Evolutionary conservation across 2,888 invertebrate species (phyloP).

Genomic region (Microctonus hyperodae): DNA sequence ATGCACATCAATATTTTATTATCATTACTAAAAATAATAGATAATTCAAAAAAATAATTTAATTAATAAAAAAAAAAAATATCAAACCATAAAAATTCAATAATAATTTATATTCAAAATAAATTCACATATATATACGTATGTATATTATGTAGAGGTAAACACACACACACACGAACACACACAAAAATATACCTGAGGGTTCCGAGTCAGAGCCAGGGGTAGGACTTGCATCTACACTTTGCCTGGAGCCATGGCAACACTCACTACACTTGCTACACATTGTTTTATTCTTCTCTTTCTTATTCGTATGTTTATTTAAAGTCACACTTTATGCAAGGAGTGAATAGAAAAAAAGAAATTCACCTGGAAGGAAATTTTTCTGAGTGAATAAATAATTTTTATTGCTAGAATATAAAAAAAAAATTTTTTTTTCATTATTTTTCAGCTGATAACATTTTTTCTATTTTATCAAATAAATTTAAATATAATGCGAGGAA

Average conservation of each 20-base stretch:
- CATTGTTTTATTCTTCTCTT: slow-evolving; percentile 49
- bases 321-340: not conserved
- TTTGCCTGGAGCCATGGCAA: slow-evolving; percentile 61
- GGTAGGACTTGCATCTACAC: slow-evolving; percentile 57
- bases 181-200: slow-evolving; percentile 50
- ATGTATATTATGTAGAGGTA: too few species aligned
- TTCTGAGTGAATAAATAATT: not conserved
- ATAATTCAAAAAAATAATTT: too few species aligned
- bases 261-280: slow-evolving; percentile 65
- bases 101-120: not conserved
- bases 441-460: too few species aligned
- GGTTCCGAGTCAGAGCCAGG: slow-evolving; percentile 58
- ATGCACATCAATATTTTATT: too few species aligned
- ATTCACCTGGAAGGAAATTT: slow-evolving; percentile 1
- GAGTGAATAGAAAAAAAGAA: not conserved
- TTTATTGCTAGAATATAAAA: not conserved
- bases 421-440: too few species aligned
- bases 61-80: too few species aligned
- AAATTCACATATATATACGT: not conserved
- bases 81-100: not conserved
- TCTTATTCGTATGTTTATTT: not conserved
- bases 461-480: too few species aligned
- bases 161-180: too few species aligned
- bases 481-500: too few species aligned
- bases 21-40: too few species aligned